These are phyloP conservation scores for Nyctereutes procyonoides DNA, from an alignment of 2,113 vertebrate species.

Conservation along the genomic window DNA sequence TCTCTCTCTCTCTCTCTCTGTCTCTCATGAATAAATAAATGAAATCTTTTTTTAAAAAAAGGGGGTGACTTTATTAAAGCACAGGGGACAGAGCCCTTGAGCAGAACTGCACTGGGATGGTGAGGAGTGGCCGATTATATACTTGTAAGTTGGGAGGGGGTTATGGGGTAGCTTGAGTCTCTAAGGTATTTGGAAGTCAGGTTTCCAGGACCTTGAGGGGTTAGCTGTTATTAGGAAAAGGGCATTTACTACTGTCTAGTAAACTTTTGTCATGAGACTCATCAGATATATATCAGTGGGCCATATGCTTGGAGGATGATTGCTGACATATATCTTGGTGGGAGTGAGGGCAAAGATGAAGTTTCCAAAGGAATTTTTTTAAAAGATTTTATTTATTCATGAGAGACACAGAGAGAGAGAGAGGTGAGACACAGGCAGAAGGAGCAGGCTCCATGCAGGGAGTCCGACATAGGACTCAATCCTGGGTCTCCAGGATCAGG, in stretches of 20 bases:
- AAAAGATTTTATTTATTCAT: too few species aligned
- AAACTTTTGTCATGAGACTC: background rate
- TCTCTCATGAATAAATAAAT: too few species aligned
- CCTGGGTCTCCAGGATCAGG: too few species aligned
- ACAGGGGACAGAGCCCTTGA: too few species aligned
- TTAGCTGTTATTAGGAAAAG: background rate
- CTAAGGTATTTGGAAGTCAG: background rate
- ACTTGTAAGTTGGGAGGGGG: background rate
- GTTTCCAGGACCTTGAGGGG: too few species aligned
- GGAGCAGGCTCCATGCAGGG: too few species aligned
- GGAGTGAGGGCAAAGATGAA: background rate
- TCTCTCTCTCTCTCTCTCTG: too few species aligned
- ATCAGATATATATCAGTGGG: background rate
- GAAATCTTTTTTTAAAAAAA: too few species aligned
- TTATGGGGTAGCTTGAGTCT: background rate
- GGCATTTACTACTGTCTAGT: background rate
- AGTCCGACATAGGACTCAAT: too few species aligned
- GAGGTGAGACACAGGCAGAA: too few species aligned
- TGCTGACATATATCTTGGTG: background rate
- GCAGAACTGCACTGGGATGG: background rate
- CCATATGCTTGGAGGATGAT: background rate
- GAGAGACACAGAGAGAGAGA: too few species aligned
- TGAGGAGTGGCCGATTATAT: background rate
- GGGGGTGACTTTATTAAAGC: background rate
- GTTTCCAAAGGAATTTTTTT: background rate